Conservation (phyloP, 1,140 invertebrate genomes). For the Sweltsa coloradensis region DNA sequence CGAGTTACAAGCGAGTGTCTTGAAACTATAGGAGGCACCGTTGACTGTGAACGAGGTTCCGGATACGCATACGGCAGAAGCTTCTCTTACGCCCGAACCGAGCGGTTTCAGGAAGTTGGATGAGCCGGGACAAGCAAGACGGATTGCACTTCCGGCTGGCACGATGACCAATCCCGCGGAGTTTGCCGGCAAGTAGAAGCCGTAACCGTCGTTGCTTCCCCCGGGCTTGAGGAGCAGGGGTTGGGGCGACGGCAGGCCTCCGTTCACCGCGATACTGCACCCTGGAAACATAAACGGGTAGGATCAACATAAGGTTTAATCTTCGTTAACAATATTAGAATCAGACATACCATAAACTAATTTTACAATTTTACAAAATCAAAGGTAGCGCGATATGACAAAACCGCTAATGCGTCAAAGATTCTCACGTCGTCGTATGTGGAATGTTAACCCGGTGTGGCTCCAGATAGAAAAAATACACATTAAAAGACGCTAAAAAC, state of each 20-base stretch:
- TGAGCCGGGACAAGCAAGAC: conserved; percentile 3
- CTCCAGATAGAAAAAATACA: no score
- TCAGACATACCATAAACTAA: no score
- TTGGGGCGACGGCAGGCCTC: conserved; percentile 4
- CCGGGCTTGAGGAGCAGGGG: conserved; percentile 9
- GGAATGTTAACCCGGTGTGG: no score
- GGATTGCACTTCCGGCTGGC: background rate
- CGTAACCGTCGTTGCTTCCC: background rate
- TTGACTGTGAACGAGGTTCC: conserved; percentile 7
- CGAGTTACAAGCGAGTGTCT: conserved; percentile 13
- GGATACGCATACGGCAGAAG: background rate
- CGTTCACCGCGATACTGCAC: conserved; percentile 4
- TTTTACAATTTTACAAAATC: no score
- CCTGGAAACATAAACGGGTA: no score
- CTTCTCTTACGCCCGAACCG: background rate
- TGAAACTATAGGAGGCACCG: background rate
- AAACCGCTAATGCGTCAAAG: no score
- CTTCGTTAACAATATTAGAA: no score
- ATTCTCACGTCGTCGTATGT: no score
- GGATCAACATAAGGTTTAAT: no score
- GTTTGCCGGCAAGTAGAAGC: conserved; percentile 1
- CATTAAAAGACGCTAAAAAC: no score
- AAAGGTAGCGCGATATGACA: no score
- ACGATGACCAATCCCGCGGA: background rate
- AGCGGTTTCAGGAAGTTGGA: background rate